A percentile compares a stretch with the other conserved stretches of the same genome.
Conservation (phyloP, 2,888 invertebrate genomes). For the Callinectes sapidus region DNA sequence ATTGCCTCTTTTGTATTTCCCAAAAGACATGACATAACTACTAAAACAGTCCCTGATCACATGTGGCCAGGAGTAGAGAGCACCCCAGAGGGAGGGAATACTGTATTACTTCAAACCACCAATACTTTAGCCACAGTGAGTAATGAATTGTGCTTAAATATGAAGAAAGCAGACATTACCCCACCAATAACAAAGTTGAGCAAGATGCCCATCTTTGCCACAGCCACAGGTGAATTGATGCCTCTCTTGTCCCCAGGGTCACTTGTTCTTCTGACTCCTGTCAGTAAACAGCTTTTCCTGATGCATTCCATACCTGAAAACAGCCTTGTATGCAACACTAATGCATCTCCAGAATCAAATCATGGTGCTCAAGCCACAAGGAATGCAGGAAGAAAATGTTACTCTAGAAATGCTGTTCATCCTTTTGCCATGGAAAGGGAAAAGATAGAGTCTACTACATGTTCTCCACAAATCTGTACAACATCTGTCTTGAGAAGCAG, state of each 20-base stretch:
- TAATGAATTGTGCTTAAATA: neutral
- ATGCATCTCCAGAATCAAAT: neutral
- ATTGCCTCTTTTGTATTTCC: conserved; percentile 26
- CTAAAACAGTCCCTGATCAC: neutral
- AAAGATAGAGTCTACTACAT: neutral
- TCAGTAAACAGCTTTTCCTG: neutral
- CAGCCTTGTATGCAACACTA: neutral
- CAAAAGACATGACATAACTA: neutral
- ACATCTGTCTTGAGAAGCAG: neutral
- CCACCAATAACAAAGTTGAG: neutral
- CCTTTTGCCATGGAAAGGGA: neutral
- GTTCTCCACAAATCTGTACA: neutral
- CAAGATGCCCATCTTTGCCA: neutral
- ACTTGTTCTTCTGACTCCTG: neutral
- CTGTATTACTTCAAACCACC: neutral
- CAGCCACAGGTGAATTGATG: neutral
- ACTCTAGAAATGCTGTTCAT: neutral
- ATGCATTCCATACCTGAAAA: neutral
- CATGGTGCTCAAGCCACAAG: neutral
- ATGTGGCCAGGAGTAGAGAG: neutral
- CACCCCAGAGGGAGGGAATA: neutral
- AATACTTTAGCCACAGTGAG: neutral
- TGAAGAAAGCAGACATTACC: neutral
- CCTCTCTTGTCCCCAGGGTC: neutral
- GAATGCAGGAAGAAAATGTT: neutral